phyloP scores from a whole-genome alignment of 37 sponge, comb jelly and placozoan genomes.

The Spongilla lacustris region DNA sequence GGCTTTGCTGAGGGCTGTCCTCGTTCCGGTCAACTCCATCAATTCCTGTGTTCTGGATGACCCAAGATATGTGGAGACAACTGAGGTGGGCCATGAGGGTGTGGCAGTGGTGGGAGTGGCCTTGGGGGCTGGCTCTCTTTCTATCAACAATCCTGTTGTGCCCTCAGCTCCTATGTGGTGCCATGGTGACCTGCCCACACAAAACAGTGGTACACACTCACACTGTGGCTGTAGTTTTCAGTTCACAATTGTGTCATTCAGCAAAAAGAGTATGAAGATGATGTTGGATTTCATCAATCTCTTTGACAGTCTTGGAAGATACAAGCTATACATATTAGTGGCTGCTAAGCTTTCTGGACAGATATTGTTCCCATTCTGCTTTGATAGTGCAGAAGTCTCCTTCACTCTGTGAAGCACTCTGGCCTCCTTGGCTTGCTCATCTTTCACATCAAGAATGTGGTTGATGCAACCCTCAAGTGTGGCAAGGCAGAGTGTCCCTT shows the following conservation, averaged over 20 bases:
- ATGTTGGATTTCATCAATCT: background rate
- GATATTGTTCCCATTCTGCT: background rate
- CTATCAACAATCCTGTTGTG: background rate
- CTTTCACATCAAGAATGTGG: constrained; percentile 69
- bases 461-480: constrained; percentile 51
- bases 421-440: constrained; percentile 65
- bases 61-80: constrained; percentile 13
- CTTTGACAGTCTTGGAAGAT: constrained; percentile 21
- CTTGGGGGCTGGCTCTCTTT: background rate
- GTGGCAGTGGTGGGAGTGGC: background rate
- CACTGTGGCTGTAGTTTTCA: background rate
- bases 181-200: constrained; percentile 28
- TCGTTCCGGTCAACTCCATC: constrained; percentile 28
- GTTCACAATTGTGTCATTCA: constrained; percentile 19
- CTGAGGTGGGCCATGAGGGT: constrained; percentile 20
- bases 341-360: background rate
- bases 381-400: background rate
- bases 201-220: constrained; percentile 18
- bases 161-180: constrained; percentile 14
- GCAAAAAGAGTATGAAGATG: constrained; percentile 36
- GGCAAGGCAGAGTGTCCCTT: constrained; percentile 24
- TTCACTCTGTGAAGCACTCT: constrained; percentile 43
- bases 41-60: constrained; percentile 6
- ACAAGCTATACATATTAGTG: constrained; percentile 16
- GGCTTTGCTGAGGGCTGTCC: constrained; percentile 20